Conservation (phyloP, 1,140 invertebrate species). For the Sinella curviseta region DNA sequence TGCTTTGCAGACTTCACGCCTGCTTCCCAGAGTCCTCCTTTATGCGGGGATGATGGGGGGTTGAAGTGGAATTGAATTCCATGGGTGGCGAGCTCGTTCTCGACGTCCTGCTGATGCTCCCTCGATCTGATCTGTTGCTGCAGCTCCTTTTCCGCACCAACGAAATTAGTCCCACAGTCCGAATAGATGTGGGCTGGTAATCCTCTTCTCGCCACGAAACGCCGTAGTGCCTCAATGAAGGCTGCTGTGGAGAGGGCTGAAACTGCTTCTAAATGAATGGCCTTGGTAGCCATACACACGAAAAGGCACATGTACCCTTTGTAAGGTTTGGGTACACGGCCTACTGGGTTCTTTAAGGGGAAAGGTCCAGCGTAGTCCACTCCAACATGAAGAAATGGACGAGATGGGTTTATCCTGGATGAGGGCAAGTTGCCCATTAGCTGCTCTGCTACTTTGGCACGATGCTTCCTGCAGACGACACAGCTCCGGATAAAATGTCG, state of each 20-base stretch:
- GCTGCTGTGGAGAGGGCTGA: constrained; percentile 34
- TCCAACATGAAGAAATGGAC: constrained; percentile 53
- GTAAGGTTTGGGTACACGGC: constrained; percentile 34
- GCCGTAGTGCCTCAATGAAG: constrained; percentile 36
- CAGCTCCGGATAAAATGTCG: background rate
- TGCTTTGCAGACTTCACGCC: too few species aligned
- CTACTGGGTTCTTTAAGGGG: constrained; percentile 46
- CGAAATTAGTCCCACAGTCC: constrained; percentile 53
- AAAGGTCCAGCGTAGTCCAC: constrained; percentile 56
- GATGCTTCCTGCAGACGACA: background rate
- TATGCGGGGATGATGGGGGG: constrained; percentile 51
- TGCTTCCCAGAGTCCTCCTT: too few species aligned
- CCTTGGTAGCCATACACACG: constrained; percentile 33
- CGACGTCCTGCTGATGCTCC: background rate
- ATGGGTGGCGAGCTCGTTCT: background rate
- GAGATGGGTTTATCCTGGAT: background rate
- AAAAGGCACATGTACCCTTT: constrained; percentile 44
- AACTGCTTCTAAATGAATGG: constrained; percentile 42
- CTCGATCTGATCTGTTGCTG: constrained; percentile 45
- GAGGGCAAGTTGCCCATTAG: constrained; percentile 48
- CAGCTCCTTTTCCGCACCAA: constrained; percentile 50
- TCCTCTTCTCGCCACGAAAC: constrained; percentile 38
- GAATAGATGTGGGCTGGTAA: constrained; percentile 48
- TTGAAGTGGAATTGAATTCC: constrained; percentile 51
- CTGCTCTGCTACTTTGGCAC: background rate